Conservation (phyloP, 2,113 vertebrate genomes). For the Scatophagus argus region DNA sequence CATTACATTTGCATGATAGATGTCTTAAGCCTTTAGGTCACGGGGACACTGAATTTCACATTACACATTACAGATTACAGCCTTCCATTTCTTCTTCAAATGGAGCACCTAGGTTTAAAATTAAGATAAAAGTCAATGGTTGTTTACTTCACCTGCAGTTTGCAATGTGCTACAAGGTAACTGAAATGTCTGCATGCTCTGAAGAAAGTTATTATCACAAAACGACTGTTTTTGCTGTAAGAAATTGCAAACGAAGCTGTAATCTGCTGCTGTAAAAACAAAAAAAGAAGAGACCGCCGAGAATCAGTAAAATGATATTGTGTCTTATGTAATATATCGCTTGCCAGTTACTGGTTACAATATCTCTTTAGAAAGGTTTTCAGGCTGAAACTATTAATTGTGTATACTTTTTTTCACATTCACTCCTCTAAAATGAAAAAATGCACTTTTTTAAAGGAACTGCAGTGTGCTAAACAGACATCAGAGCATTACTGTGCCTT, state of each 20-base stretch:
- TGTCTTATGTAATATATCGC: too few relatives aligned
- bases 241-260: background rate
- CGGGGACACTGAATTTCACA: background rate
- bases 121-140: background rate
- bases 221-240: background rate
- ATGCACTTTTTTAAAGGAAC: slow-evolving; percentile 1
- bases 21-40: background rate
- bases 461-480: slow-evolving; percentile 15
- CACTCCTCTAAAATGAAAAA: background rate
- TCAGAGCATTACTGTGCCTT: slow-evolving; percentile 42
- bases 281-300: slow-evolving; percentile 2
- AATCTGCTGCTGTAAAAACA: background rate
- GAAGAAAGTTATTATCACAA: background rate
- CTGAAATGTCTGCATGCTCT: background rate
- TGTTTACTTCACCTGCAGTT: background rate
- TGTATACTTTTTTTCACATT: slow-evolving; percentile 12
- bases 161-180: background rate
- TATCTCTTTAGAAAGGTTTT: background rate
- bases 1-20: background rate
- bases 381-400: background rate
- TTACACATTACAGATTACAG: background rate
- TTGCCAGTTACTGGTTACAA: background rate
- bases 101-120: too few relatives aligned
- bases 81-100: too few relatives aligned
- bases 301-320: slow-evolving; percentile 15